Evolutionary conservation across 1,140 invertebrate species (phyloP).

Genomic region (Gonioctena quinquepunctata): DNA sequence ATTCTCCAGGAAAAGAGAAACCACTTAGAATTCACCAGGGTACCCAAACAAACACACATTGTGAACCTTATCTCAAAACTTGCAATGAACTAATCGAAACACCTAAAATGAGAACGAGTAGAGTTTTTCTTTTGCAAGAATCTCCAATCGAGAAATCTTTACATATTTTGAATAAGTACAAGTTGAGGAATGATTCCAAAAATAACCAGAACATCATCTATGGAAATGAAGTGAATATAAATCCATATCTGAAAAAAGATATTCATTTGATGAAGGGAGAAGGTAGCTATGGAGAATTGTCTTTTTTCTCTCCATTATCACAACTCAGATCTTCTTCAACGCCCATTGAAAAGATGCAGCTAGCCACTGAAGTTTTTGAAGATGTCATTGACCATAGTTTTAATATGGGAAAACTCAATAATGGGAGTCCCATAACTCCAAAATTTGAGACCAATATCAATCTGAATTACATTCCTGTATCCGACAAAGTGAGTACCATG

Average conservation of each 20-base stretch:
- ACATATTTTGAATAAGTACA: background rate
- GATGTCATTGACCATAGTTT: background rate
- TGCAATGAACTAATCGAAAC: constrained; percentile 23
- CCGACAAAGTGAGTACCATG: background rate
- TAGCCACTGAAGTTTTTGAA: constrained; percentile 6
- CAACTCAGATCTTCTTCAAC: constrained; percentile 27
- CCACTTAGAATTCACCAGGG: constrained; percentile 9
- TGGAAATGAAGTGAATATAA: constrained; percentile 24
- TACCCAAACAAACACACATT: constrained; percentile 20
- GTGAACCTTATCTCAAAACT: background rate
- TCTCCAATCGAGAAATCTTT: background rate
- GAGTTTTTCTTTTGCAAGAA: background rate
- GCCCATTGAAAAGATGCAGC: constrained; percentile 21
- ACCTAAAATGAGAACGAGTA: constrained; percentile 17
- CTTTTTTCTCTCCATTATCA: constrained; percentile 30
- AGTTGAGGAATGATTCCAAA: background rate
- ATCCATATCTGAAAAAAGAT: constrained; percentile 25
- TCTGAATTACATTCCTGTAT: background rate
- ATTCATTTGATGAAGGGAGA: constrained; percentile 16
- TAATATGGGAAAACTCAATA: background rate
- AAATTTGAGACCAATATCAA: background rate
- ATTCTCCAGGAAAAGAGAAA: constrained; percentile 4
- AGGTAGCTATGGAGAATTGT: constrained; percentile 18
- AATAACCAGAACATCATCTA: background rate
- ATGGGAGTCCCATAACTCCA: background rate